A percentile compares a stretch with the other conserved stretches of the same genome.
These are phyloP conservation scores for Cephus spinipes DNA, from an alignment of 2,888 invertebrate species.

Conservation along the genomic window DNA sequence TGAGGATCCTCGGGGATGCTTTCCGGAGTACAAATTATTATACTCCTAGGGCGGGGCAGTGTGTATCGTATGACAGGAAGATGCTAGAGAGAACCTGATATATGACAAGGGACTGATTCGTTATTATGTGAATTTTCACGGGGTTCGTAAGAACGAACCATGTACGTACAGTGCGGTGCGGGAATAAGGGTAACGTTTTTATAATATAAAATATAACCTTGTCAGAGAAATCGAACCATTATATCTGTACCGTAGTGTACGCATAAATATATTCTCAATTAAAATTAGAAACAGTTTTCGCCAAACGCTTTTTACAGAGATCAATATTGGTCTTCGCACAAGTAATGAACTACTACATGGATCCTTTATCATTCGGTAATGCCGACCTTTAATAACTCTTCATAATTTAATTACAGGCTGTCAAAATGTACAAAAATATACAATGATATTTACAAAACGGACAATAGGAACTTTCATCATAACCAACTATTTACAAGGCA, in stretches of 20 bases:
- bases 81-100: slow-evolving; percentile 52
- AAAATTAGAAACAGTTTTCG: background rate
- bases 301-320: background rate
- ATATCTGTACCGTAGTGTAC: background rate
- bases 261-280: background rate
- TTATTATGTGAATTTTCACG: slow-evolving; percentile 57
- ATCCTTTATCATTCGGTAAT: background rate
- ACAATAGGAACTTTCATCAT: slow-evolving; percentile 31
- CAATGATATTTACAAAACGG: slow-evolving; percentile 36
- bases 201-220: background rate
- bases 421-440: slow-evolving; percentile 45
- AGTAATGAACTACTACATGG: background rate
- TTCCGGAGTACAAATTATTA: slow-evolving; percentile 41
- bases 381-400: background rate
- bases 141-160: slow-evolving; percentile 1
- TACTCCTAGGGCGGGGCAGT: slow-evolving; percentile 44
- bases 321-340: background rate
- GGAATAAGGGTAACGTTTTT: background rate
- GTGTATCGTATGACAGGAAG: slow-evolving; percentile 61
- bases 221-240: background rate
- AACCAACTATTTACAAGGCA: slow-evolving; percentile 17
- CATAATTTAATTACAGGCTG: slow-evolving; percentile 26
- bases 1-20: slow-evolving; percentile 25
- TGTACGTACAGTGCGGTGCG: background rate
- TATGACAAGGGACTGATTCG: slow-evolving; percentile 57